A percentile compares a stretch with the other conserved stretches of the same genome.
Evolutionary conservation across 2,888 invertebrate genomes (phyloP).

Genomic region (Dryadula phaetusa): DNA sequence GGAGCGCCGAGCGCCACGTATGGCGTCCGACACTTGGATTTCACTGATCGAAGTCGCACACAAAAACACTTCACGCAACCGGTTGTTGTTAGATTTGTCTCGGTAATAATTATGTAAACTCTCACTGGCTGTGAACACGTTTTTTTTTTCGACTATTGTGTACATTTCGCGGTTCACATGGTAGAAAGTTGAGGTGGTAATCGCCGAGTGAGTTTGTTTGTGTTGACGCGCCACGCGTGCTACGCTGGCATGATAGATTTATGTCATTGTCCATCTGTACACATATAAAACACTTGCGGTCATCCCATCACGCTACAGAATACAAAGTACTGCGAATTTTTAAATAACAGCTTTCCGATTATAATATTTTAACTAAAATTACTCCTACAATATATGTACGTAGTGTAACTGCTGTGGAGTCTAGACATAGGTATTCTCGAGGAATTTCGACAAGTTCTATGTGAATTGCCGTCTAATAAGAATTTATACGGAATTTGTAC

Average conservation of each 20-base stretch:
- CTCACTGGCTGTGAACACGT: slow-evolving; percentile 53
- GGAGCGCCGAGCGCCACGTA: slow-evolving; percentile 1
- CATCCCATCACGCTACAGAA: no score
- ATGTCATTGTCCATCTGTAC: neutral
- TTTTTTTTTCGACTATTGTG: slow-evolving; percentile 59
- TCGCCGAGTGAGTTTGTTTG: slow-evolving; percentile 35
- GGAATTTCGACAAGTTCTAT: no score
- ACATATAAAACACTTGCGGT: no score
- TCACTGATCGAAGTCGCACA: slow-evolving; percentile 34
- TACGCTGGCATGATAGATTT: neutral
- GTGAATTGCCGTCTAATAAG: no score
- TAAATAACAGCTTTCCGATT: no score
- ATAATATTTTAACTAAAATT: no score
- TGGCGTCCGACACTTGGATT: slow-evolving; percentile 28
- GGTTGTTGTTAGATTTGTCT: slow-evolving; percentile 41
- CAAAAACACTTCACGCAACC: slow-evolving; percentile 40
- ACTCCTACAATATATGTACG: no score
- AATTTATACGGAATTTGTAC: no score
- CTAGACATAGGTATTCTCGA: no score
- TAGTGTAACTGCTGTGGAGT: no score
- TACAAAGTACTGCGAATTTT: no score
- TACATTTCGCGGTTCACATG: slow-evolving; percentile 30
- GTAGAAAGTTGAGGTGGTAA: slow-evolving; percentile 46
- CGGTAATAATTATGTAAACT: slow-evolving; percentile 44
- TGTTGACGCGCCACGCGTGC: slow-evolving; percentile 38